Evolutionary conservation across 2,888 invertebrate genomes (phyloP), one percentile per base, ranked within the genome.

Genomic region (Dinocampus coccinellae): DNA sequence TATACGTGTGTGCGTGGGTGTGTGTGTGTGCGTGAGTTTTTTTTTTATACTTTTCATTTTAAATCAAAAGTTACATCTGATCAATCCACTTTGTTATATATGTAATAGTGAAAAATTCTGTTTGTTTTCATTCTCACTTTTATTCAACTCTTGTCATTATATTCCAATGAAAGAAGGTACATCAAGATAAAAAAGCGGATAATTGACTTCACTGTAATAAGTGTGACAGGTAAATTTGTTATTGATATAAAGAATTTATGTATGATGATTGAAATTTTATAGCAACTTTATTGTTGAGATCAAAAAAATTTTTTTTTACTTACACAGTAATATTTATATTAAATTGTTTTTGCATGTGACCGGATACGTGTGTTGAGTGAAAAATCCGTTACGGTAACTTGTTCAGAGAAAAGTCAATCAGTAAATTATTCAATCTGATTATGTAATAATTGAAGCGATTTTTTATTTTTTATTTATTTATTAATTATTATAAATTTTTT

Each of bases 151-250:
- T 24, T 11, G 55, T 13, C 22, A 55, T 11, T 24, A 24, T 11
- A 13, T 2, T 13, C 10, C 1, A 13, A 1, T 24, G 26, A 55
- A 11, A 47, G 16, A n/a, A n/a, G 10, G 24, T 55, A 26, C 10
- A 55, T 55, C 11, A 22, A 24, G 26, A 13, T n/a, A n/a, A 26
- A 55, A 6, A 7, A 22, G 11, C 11, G 26, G 6, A n/a, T 2
- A 22, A 22, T 3, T 16, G 20, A 53, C 6, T 22, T 16, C 22
- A 10, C 26, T 24, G 9, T 13, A 26, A 24, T 34, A 58, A 29
- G 58, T 34, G n/a, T 33, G 34, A 33, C 16, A 33, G 58, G 33
- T 55, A 55, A 55, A 47, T 47, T n/a, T 47, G 60, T 34, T 34
- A 29, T 3, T 7, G 29, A 16, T 11, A 26, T 24, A n/a, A 39